Base-by-base conservation (phyloP, 2,113 vertebrate species). In the Tiliqua scincoides region DNA sequence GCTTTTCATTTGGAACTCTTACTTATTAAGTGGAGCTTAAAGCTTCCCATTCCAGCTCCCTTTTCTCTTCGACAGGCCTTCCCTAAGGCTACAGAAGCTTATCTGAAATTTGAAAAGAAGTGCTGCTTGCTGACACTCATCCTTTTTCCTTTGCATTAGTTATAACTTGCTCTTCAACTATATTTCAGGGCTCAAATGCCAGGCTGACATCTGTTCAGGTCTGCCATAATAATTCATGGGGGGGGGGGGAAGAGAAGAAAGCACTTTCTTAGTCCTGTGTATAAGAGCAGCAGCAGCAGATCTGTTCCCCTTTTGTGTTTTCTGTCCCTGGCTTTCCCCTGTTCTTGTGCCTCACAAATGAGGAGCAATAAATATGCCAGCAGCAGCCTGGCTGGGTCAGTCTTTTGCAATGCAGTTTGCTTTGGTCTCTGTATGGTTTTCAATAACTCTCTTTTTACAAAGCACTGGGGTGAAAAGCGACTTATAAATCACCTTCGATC, bases 151-250 rank as follows among this genome's bases (percentile, higher is more conserved):
- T 91, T 95, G 95, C 96, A 94, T 96, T 94, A 88, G 96, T 97
- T 95, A 93, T 91, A 91, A 97, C 96, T 96, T 97, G 96, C 96
- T 97, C 95, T 93, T 93, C 92, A 86, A 95, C 96, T 95, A 86
- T 97, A 96, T 97, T 96, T 97, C 95, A 96, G 93, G 85, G 94
- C 95, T 96, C 93, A 95, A 94, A 95, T 96, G 96, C 96, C 96
- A 96, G 84, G 35, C 86, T 96, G 96, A 96, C 96, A 96, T 96
- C 96, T 96, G 93, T 89, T 96, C 91, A 92, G 94, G 95, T 96
- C 90, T 93, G 93, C 59, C 80, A 21, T 93, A 81, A 86, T 96
- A 92, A 97, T 97, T 96, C 96, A 97, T 91, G 91, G 93, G 93
- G 93, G 93, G 93, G 93, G 89, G 94, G 94, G 90, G 93, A 94